A percentile compares a stretch with the other conserved stretches of the same genome.
Evolutionary conservation across 2,888 invertebrate species (phyloP).

Genomic region (Cerastoderma edule): DNA sequence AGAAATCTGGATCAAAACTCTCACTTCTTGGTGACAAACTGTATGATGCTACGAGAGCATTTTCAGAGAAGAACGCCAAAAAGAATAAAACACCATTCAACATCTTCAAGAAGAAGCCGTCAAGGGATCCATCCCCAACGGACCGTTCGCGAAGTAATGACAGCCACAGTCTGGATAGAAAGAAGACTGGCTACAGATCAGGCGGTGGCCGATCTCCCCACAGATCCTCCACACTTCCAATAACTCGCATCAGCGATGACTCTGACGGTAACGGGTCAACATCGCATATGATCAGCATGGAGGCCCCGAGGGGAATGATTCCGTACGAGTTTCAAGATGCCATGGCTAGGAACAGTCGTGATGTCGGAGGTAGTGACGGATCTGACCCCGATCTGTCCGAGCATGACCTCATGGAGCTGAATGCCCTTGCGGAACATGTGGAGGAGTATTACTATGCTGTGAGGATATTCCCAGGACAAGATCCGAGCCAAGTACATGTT

Average conservation of each 20-base stretch:
- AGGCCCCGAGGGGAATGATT: constrained; percentile 74
- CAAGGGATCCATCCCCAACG: constrained; percentile 76
- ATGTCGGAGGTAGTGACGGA: constrained; percentile 71
- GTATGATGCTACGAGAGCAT: constrained; percentile 61
- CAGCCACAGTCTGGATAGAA: constrained; percentile 73
- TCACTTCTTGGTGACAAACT: constrained; percentile 80
- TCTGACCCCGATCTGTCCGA: constrained; percentile 78
- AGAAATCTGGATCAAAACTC: constrained; percentile 67
- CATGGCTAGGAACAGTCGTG: constrained; percentile 65
- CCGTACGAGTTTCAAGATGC: constrained; percentile 80
- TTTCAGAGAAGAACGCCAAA: constrained; percentile 66
- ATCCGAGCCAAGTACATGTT: constrained; percentile 96
- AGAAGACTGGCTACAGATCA: constrained; percentile 51
- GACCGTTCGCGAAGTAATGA: constrained; percentile 75
- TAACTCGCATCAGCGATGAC: constrained; percentile 62
- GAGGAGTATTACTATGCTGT: constrained; percentile 98
- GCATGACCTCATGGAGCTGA: constrained; percentile 79
- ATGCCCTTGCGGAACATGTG: constrained; percentile 86
- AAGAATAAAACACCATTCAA: constrained; percentile 92
- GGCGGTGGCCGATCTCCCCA: constrained; percentile 56
- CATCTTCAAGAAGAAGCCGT: constrained; percentile 86
- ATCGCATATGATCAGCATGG: constrained; percentile 67
- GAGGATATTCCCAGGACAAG: constrained; percentile 95
- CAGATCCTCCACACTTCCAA: constrained; percentile 58
- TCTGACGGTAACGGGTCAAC: constrained; percentile 57